phyloP scores from a whole-genome alignment of 1,140 invertebrate genomes.

The Contarinia nasturtii region DNA sequence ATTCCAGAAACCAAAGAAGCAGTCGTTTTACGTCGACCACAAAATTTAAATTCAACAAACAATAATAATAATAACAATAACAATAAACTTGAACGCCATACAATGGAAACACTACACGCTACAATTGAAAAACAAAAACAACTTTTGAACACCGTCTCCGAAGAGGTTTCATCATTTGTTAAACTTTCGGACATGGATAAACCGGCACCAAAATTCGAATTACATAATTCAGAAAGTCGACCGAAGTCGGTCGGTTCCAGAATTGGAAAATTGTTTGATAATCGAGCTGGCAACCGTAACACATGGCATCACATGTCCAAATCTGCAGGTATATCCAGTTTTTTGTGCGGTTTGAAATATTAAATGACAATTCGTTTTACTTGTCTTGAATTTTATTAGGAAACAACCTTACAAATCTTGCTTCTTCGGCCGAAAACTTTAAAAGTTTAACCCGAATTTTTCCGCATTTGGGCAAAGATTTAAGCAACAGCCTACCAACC shows the following conservation, averaged over 20 bases:
- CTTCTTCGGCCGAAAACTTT: slow-evolving; percentile 21
- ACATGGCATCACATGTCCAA: slow-evolving; percentile 25
- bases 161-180: slow-evolving; percentile 23
- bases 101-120: slow-evolving; percentile 20
- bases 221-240: slow-evolving; percentile 18
- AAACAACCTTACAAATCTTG: slow-evolving; percentile 19
- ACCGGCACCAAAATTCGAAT: slow-evolving; percentile 18
- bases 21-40: slow-evolving; percentile 10
- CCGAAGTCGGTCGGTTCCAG: slow-evolving; percentile 20
- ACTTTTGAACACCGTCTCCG: slow-evolving; percentile 20
- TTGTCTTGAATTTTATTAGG: not conserved
- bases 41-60: slow-evolving; percentile 7
- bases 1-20: slow-evolving; percentile 22
- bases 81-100: too few relatives aligned
- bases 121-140: slow-evolving; percentile 24
- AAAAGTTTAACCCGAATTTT: slow-evolving; percentile 23
- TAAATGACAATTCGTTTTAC: too few relatives aligned
- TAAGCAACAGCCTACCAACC: slow-evolving; percentile 19
- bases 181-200: slow-evolving; percentile 37
- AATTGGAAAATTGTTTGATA: slow-evolving; percentile 13
- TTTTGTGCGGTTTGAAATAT: too few relatives aligned
- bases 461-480: slow-evolving; percentile 25
- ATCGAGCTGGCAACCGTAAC: not conserved
- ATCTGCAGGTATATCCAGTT: slow-evolving; percentile 22
- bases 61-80: slow-evolving; percentile 6